Conservation (phyloP, 2,113 vertebrate genomes). For the Semnornis frantzii region DNA sequence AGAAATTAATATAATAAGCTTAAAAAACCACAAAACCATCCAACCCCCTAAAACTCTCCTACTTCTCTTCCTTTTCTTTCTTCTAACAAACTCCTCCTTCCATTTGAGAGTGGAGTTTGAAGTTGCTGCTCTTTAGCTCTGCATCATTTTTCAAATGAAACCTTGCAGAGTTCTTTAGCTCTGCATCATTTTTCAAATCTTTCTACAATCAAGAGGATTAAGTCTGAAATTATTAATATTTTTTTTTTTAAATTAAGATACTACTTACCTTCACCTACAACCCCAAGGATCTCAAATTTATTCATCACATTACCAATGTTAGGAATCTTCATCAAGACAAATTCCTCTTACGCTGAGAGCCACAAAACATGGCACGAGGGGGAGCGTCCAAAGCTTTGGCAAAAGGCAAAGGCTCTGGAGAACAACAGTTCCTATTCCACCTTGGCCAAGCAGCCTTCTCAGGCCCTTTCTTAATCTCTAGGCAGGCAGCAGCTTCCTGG, state of each 20-base stretch:
- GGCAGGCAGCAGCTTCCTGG: conserved; percentile 39
- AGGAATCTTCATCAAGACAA: conserved; percentile 99
- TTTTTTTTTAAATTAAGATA: background rate
- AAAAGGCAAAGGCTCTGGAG: conserved; percentile 9
- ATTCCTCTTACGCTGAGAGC: conserved; percentile 78
- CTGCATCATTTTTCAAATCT: background rate
- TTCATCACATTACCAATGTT: conserved; percentile 99
- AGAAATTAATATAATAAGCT: background rate
- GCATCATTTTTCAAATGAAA: background rate
- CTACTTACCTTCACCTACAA: conserved; percentile 98
- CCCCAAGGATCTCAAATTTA: conserved; percentile 99
- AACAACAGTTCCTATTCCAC: background rate
- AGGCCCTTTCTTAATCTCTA: conserved; percentile 29
- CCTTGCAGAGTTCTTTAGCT: background rate
- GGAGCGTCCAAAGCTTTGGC: background rate
- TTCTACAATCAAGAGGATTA: background rate
- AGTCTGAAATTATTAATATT: background rate
- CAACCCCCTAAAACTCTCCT: background rate
- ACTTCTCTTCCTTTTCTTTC: background rate
- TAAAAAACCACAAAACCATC: fast-evolving
- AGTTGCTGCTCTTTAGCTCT: background rate
- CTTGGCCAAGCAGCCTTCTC: conserved; percentile 18
- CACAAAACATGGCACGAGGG: conserved; percentile 78
- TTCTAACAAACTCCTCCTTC: background rate
- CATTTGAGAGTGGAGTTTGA: background rate